phyloP scores from a whole-genome alignment of 2,888 invertebrate species.

The Lycia hirtaria region DNA sequence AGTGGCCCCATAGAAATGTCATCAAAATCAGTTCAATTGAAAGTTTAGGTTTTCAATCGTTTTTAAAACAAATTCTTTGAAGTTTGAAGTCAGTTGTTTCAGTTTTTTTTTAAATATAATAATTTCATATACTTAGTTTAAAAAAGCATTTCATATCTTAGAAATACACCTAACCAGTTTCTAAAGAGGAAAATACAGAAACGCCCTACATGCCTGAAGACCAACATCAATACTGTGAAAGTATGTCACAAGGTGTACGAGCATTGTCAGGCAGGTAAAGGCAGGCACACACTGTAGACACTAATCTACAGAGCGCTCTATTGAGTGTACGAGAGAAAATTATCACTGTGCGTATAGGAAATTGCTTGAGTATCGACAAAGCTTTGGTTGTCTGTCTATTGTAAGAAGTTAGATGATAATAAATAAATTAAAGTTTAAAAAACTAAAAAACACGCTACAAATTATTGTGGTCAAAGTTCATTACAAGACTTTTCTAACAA shows the following conservation, averaged over 20 bases:
- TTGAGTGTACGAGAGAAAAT: conserved; percentile 22
- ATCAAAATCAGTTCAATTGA: too few species aligned
- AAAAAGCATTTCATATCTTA: neutral
- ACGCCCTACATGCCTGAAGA: neutral
- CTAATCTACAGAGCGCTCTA: conserved; percentile 19
- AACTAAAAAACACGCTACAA: too few species aligned
- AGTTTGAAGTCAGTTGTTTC: too few species aligned
- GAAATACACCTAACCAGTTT: neutral
- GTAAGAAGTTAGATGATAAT: neutral
- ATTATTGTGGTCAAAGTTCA: too few species aligned
- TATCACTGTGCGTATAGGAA: conserved; percentile 9
- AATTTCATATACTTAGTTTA: neutral
- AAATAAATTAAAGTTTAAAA: too few species aligned
- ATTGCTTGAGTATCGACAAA: conserved; percentile 15
- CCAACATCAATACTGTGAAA: conserved; percentile 17
- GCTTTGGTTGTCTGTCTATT: conserved; percentile 1
- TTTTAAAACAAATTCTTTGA: too few species aligned
- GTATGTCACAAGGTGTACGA: conserved; percentile 14
- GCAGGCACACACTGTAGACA: conserved; percentile 6
- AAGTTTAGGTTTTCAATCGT: too few species aligned
- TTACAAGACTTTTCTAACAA: too few species aligned
- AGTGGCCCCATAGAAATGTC: too few species aligned
- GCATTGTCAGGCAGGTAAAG: conserved; percentile 19
- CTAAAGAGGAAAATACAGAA: conserved; percentile 7
- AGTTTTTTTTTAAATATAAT: neutral